A percentile compares a stretch with the other conserved stretches of the same genome.
Conservation (phyloP, 2,888 invertebrate species). For the Lymantria dispar region DNA sequence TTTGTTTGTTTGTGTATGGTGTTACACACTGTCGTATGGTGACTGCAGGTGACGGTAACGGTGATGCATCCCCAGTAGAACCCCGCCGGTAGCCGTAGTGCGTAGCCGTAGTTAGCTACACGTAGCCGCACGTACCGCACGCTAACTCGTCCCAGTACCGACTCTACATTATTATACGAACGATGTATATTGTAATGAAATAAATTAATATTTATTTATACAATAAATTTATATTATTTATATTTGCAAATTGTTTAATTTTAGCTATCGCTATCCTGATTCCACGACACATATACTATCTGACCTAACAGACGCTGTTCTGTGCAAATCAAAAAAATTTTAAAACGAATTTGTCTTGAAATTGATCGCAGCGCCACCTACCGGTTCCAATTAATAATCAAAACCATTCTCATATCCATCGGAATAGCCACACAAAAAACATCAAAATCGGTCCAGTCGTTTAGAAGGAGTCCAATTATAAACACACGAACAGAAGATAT, state of each 20-base stretch:
- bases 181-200: conserved; percentile 1
- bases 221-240: conserved; percentile 13
- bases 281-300: no score
- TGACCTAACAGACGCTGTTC: no score
- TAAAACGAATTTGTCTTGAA: no score
- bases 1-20: not conserved
- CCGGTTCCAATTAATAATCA: no score
- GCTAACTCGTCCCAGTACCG: conserved; percentile 7
- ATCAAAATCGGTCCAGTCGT: no score
- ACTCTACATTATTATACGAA: not conserved
- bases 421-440: no score
- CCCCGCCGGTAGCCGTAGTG: conserved; percentile 3
- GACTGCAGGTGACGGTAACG: conserved; percentile 1
- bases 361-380: no score
- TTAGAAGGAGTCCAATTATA: no score
- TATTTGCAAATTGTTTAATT: conserved; percentile 5
- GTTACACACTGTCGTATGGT: not conserved
- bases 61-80: not conserved
- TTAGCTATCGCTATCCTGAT: not conserved
- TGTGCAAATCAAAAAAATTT: no score
- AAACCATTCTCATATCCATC: no score
- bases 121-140: not conserved
- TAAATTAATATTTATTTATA: conserved; percentile 10
- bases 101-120: not conserved
- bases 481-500: no score